Evolutionary conservation across 2,888 invertebrate genomes (phyloP).

Genomic region (Noctua janthe): DNA sequence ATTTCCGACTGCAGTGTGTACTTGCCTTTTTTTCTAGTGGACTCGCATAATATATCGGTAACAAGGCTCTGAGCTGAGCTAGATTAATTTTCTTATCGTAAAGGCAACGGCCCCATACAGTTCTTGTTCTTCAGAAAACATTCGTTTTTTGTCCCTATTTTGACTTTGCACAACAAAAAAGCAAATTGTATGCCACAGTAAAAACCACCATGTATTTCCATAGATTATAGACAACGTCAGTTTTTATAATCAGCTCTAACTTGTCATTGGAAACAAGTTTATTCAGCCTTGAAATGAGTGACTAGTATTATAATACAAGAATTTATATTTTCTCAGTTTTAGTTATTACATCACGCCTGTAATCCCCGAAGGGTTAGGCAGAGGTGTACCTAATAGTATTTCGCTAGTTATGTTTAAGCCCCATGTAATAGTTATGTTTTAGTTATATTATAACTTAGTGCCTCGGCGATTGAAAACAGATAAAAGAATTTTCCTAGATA

Average conservation of each 20-base stretch:
- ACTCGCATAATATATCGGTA: not conserved
- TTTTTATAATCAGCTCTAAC: constrained; percentile 45
- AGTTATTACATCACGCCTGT: constrained; percentile 2
- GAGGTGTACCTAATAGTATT: not conserved
- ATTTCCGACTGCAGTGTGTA: too few species aligned
- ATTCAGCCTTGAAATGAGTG: constrained; percentile 52
- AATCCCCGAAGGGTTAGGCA: not conserved
- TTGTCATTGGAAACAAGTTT: constrained; percentile 53
- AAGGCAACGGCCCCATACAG: not conserved
- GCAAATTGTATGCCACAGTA: constrained; percentile 4
- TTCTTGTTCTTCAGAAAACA: constrained; percentile 13
- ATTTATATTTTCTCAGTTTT: constrained; percentile 39
- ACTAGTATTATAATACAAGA: constrained; percentile 6
- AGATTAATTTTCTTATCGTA: not conserved
- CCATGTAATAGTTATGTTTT: too few species aligned
- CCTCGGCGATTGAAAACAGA: too few species aligned
- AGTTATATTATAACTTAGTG: too few species aligned
- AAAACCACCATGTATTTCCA: constrained; percentile 42
- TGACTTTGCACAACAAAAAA: constrained; percentile 24
- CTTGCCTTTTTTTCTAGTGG: not conserved
- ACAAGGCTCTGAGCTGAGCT: not conserved
- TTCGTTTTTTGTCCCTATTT: constrained; percentile 14
- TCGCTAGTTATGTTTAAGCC: too few species aligned
- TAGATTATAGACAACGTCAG: constrained; percentile 36
- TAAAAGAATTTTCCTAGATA: too few species aligned